Percentiles rank a stretch among this genome's conserved stretches.
These are phyloP conservation scores for Phocoena sinus DNA, from an alignment of 2,113 vertebrate species.

Conservation along the genomic window DNA sequence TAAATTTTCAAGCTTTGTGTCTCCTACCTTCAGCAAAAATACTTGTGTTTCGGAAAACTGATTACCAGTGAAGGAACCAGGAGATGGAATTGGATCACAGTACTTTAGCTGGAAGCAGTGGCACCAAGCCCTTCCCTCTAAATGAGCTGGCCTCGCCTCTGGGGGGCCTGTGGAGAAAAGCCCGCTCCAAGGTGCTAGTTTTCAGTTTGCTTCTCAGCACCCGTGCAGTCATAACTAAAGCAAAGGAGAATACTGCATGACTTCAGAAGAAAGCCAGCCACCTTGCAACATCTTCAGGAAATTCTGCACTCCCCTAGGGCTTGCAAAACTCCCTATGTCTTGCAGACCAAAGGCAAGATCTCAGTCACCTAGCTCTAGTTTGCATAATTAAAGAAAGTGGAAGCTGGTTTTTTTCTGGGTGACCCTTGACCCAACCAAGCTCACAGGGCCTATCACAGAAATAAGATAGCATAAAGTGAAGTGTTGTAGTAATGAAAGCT, in stretches of 20 bases:
- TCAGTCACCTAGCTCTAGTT: slow-evolving; percentile 55
- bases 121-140: neutral
- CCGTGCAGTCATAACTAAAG: slow-evolving; percentile 52
- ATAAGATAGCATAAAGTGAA: neutral
- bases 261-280: slow-evolving; percentile 33
- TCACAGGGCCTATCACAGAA: slow-evolving; percentile 5
- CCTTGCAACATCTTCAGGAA: slow-evolving; percentile 66
- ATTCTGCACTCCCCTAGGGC: slow-evolving; percentile 62
- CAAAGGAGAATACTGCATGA: slow-evolving; percentile 10
- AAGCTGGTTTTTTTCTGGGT: slow-evolving; percentile 53
- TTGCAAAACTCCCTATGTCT: slow-evolving; percentile 63
- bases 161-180: neutral
- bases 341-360: slow-evolving; percentile 50
- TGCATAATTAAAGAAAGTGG: slow-evolving; percentile 67
- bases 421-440: slow-evolving; percentile 11
- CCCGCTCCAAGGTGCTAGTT: neutral
- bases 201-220: slow-evolving; percentile 5
- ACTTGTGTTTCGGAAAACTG: neutral
- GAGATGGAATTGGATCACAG: neutral
- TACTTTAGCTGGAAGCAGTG: neutral
- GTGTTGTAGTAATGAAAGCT: neutral
- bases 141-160: neutral
- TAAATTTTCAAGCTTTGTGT: neutral
- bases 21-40: neutral
- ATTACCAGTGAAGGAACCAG: neutral